Evolutionary conservation across 2,113 vertebrate species (phyloP), one percentile per base, ranked within the genome.

Genomic region (Nestor notabilis): DNA sequence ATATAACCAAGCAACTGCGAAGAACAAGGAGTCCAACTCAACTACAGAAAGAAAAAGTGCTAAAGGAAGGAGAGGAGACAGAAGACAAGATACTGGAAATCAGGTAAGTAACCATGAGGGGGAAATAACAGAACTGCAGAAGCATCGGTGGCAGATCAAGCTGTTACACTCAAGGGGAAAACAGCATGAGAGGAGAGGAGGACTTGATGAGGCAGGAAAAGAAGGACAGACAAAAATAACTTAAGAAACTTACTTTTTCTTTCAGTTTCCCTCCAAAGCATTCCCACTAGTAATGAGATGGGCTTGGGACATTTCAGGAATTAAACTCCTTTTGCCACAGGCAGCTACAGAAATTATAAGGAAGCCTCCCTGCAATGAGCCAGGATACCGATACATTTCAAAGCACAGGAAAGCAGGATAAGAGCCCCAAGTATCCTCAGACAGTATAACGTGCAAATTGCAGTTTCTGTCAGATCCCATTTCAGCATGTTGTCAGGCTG

Each of bases 81-180:
- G 79, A 93, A 91, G 70, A 89, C 87, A 80, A 95, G 87, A 86
- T 39, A 39, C 74, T 68, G 20, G 68, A 90, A 89, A 92, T 77
- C 85, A 94, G 97, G 98, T 98, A 97, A 97, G 98, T 75, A 79
- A 66, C 50, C 63, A 81, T 23, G 79, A 92, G 47, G 77, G 92
- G 74, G 35, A 92, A 92, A 92, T 46, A 90, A 61, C 16, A 85
- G 69, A 89, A 87, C 29, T 84, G 44, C 60, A 82, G 83, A 78
- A 83, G 50, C 43, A 49, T 41, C 0, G 8, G 75, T 14, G 55
- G 64, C 76, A 90, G 63, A 77, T 81, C 37, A 76, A 70, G 50
- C 79, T 94, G 61, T 93, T 89, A 84, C 15, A 29, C 28, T 74
- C 64, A 53, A 86, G 79, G 86, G 77, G n/a, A 82, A 91, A 95